Evolutionary conservation across 2,797 vertebrate genomes (phyloP), one percentile per base, ranked within the genome.

Genomic region (Syngnathus rostellatus): DNA sequence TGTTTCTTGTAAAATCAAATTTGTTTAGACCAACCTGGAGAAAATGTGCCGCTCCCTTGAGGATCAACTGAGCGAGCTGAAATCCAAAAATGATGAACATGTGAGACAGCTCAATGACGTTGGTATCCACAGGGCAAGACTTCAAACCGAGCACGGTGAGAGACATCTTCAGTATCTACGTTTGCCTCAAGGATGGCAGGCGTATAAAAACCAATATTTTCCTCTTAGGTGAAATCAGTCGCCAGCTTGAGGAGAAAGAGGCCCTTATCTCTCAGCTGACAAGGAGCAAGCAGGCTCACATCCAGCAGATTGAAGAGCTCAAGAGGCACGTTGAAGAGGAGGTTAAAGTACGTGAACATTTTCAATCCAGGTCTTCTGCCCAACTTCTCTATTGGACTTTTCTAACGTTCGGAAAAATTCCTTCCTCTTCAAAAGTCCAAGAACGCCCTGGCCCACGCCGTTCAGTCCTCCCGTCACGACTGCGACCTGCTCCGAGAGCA

Each of bases 261-360:
- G 77, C 90, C 40, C 79, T 93, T 65, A 84, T 94, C 74, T 93
- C 91, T 60, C 93, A 94, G 71, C 70, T 94, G 8, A 90, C 87
- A 40, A 87, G 90, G 81, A 78, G 87, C 48, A 94, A 94, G 77
- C 92, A 92, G 43, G 90, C 87, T 40, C 90, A 86, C 65, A 90
- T 86, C 8, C 93, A 93, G 72, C 92, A 94, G 75, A 82, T 83
- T 43, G 93, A 94, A 58, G 92, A 93, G 72, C 77, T 94, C 1
- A 94, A 92, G 78, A 89, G 91, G 73, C 93, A 93, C 12, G 75
- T 92, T 45, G 93, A 95, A 40, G 93, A 95, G 77, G 93, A 94
- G 86, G 85, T 87, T n/a, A 94, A 94, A 87, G 93, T 94, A 77
- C 3, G 40, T 12, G 16, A 54, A 23, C 48, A 3, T 23, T 1